Conservation (phyloP, 2,888 invertebrate genomes). For the Apoda limacodes region DNA sequence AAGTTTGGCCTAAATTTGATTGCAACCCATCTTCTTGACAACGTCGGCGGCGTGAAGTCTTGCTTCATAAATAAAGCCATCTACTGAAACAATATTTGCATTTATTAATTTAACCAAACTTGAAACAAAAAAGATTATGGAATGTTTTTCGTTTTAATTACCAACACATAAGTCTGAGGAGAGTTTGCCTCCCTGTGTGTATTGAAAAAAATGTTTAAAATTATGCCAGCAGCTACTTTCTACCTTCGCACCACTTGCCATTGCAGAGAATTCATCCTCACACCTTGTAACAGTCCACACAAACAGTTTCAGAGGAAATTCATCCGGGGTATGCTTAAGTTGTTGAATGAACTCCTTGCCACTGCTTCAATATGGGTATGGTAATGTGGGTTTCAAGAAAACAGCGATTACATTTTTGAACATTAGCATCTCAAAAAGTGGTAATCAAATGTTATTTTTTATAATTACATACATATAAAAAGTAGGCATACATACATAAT, state of each 20-base stretch:
- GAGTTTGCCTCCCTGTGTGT: too few relatives aligned
- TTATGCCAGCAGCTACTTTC: not conserved
- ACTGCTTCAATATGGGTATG: too few relatives aligned
- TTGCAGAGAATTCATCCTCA: too few relatives aligned
- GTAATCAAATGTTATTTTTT: too few relatives aligned
- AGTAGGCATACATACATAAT: too few relatives aligned
- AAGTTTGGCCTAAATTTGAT: constrained; percentile 56
- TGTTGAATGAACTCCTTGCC: too few relatives aligned
- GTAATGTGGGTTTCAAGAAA: too few relatives aligned
- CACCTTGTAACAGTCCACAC: not conserved
- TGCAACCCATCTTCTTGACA: constrained; percentile 51
- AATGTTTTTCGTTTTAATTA: not conserved
- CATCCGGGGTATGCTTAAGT: not conserved
- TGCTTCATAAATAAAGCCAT: constrained; percentile 58
- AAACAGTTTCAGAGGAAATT: not conserved
- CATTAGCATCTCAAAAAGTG: too few relatives aligned
- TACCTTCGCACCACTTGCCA: too few relatives aligned
- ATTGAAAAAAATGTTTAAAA: not conserved
- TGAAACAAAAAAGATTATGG: not conserved
- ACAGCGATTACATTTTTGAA: too few relatives aligned
- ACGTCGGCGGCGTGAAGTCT: constrained; percentile 46
- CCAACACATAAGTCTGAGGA: not conserved
- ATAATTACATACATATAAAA: too few relatives aligned
- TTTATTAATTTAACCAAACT: not conserved
- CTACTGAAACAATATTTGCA: constrained; percentile 27